These are phyloP conservation scores for Shargacucullia verbasci DNA, from an alignment of 2,888 invertebrate species.

Conservation along the genomic window DNA sequence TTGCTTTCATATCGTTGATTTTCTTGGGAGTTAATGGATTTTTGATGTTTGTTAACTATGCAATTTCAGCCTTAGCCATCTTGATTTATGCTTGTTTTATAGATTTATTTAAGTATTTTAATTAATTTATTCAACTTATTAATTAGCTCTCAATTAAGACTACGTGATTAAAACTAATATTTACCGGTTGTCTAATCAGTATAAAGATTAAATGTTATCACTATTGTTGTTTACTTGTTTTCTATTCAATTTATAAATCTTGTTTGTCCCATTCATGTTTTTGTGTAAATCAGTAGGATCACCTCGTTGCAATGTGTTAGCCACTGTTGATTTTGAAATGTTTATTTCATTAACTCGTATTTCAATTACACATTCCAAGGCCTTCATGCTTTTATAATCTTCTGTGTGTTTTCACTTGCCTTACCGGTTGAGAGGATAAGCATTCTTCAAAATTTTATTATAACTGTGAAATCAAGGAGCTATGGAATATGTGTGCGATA, in stretches of 20 bases:
- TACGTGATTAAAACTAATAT: too few species aligned
- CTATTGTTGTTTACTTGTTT: neutral
- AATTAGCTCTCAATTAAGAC: too few species aligned
- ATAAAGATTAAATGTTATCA: constrained; percentile 3
- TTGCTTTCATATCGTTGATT: constrained; percentile 23
- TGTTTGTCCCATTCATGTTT: constrained; percentile 2
- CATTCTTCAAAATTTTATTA: constrained; percentile 1
- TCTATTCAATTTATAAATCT: neutral
- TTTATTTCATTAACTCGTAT: constrained; percentile 19
- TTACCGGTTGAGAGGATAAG: constrained; percentile 25
- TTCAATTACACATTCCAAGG: constrained; percentile 22
- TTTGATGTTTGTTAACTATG: constrained; percentile 12
- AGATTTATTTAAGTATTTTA: neutral
- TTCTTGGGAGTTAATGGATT: constrained; percentile 15
- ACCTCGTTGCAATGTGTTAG: neutral
- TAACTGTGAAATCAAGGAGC: too few species aligned
- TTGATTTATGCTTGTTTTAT: constrained; percentile 3
- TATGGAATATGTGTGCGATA: too few species aligned
- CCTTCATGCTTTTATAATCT: constrained; percentile 47
- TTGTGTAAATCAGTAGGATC: constrained; percentile 10
- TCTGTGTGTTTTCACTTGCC: constrained; percentile 44
- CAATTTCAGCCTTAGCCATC: constrained; percentile 15
- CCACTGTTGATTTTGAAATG: constrained; percentile 28
- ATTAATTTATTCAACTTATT: constrained; percentile 3
- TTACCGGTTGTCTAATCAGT: neutral